Base-by-base conservation (phyloP, 1,140 invertebrate species). In the Nasonia longicornis region DNA sequence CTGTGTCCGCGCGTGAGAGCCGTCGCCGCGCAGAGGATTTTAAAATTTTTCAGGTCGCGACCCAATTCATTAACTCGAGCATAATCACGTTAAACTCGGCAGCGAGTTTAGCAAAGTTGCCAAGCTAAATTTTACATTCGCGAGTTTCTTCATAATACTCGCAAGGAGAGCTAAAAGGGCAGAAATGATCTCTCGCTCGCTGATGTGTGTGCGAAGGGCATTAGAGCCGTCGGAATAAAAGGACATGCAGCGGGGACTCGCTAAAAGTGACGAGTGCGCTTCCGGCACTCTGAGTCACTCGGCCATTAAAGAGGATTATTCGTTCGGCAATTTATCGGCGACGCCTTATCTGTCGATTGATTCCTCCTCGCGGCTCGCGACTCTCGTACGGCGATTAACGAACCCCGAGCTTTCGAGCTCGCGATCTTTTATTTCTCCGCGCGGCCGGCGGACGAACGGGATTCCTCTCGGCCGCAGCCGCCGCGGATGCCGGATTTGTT, bases 241-340 rank as follows among this genome's bases (percentile, higher is more conserved):
- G 31, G 31, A 48, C 12, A 52, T 16, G 35, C 26, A 31, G 1
- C 14, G 77, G 16, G 42, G 67, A 73, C 12, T 35, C 38, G 31
- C 22, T 45, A 52, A 48, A 74, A 67, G 70, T 35, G 58, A 74
- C 52, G 42, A 29, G 38, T 4, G n/a, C 58, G n/a, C 52, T 80
- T 80, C 71, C 58, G 63, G 38, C 63, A 80, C 26, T 26, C 26
- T 35, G 26, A 79, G 78, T 79, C 78, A 73, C 70, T 12, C 70
- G 71, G 20, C 38, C 78, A 67, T 74, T 80, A 74, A 79, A 74
- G 35, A 75, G 63, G 79, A 80, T 69, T 75, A 80, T 75, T 80
- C 67, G 64, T 73, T 52, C 2, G 64, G 63, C 63, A 69, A 80
- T 80, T 67, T 75, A 80, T 75, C 38, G 71, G 45, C 26, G 64